These are phyloP conservation scores for Encarsia formosa DNA, from an alignment of 2,888 invertebrate species.

Conservation along the genomic window DNA sequence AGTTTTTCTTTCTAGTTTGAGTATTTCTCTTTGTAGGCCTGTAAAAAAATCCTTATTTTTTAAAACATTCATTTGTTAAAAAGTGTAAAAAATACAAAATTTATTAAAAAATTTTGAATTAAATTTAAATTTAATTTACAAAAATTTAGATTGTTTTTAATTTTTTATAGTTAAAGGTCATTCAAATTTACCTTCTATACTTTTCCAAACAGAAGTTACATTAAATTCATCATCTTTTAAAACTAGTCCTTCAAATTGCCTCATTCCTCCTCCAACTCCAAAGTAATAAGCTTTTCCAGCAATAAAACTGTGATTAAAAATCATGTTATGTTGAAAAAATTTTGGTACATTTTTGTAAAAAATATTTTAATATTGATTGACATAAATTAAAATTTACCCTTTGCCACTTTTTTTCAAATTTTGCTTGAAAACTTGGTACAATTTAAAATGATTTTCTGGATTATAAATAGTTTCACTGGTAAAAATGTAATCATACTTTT, in stretches of 20 bases:
- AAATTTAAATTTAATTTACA: no score
- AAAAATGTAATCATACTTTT: slow-evolving; percentile 77
- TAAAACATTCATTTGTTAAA: not conserved
- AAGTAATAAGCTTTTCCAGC: slow-evolving; percentile 93
- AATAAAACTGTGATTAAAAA: slow-evolving; percentile 54
- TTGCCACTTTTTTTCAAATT: slow-evolving; percentile 61
- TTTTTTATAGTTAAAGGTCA: not conserved
- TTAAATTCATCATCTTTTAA: slow-evolving; percentile 56
- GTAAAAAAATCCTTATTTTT: slow-evolving; percentile 22
- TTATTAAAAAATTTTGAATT: no score
- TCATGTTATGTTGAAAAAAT: not conserved
- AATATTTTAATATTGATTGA: not conserved
- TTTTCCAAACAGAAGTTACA: slow-evolving; percentile 62
- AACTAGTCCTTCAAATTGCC: slow-evolving; percentile 69
- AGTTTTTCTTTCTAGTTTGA: slow-evolving; percentile 29
- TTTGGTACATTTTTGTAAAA: not conserved
- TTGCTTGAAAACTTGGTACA: slow-evolving; percentile 65
- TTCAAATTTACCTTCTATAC: slow-evolving; percentile 53
- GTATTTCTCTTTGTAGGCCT: slow-evolving; percentile 41
- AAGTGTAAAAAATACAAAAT: no score
- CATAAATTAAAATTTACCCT: slow-evolving; percentile 51
- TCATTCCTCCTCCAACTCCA: slow-evolving; percentile 86
- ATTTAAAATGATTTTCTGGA: slow-evolving; percentile 69
- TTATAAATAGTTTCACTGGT: slow-evolving; percentile 95
- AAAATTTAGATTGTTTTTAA: no score